phyloP scores from a whole-genome alignment of 2,113 vertebrate species.

The Hippocampus barbouri region DNA sequence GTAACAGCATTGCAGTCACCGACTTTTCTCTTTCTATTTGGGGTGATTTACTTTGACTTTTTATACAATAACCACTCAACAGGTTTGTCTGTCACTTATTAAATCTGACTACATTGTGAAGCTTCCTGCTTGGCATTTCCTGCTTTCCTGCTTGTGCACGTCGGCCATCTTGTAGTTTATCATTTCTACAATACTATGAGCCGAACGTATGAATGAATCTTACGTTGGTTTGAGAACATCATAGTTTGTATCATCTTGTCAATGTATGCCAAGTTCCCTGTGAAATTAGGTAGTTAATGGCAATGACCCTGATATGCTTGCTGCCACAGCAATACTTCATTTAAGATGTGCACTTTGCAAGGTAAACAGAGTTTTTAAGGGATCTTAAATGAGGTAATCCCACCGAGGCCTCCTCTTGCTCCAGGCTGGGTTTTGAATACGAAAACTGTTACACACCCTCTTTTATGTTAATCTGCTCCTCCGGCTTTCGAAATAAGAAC shows the following conservation, averaged over 20 bases:
- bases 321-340: conserved; percentile 54
- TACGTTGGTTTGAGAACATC: not conserved
- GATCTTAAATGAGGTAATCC: conserved; percentile 73
- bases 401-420: conserved; percentile 52
- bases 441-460: conserved; percentile 70
- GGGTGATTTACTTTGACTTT: too few species aligned
- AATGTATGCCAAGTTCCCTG: conserved; percentile 18
- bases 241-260: not conserved
- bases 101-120: too few species aligned
- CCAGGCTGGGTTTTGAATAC: conserved; percentile 62
- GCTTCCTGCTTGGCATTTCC: too few species aligned
- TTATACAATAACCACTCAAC: too few species aligned
- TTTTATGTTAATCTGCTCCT: conserved; percentile 77
- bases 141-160: too few species aligned
- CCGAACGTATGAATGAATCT: not conserved
- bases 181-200: not conserved
- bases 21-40: too few species aligned
- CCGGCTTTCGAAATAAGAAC: conserved; percentile 72
- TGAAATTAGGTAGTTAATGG: conserved; percentile 36
- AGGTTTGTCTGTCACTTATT: too few species aligned
- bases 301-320: conserved; percentile 46
- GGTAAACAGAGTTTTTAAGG: conserved; percentile 73
- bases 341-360: conserved; percentile 71
- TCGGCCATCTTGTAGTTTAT: not conserved
- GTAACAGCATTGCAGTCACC: too few species aligned